Base-by-base conservation (phyloP, 2,113 vertebrate genomes). In the Aegotheles bennettii region DNA sequence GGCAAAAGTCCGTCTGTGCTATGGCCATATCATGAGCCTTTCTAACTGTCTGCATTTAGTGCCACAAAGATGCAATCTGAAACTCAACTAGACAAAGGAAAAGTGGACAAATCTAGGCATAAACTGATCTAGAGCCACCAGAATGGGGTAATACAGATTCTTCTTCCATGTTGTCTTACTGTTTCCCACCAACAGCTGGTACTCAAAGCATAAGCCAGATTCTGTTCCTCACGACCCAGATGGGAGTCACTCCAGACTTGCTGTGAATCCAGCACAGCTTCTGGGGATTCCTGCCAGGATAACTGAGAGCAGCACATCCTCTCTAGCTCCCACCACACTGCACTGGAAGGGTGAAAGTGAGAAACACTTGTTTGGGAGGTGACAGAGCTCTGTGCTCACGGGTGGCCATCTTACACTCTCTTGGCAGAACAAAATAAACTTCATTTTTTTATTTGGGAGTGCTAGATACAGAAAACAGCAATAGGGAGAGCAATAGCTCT, bases 151-250 rank as follows among this genome's bases (percentile, higher is more conserved):
- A 20, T 33, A 23, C 4, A 5, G 38, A 7, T 42, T 83, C 47
- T 17, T 14, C 64, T 88, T 51, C 42, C 23, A 3, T n/a, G 24
- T 78, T 83, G 76, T 51, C 36, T 77, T 63, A 4, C 57, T 80
- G 67, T 33, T 48, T 88, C 78, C 57, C 69, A 36, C 85, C 59
- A 90, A 53, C 86, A 93, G 74, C 89, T 91, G 91, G 73, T 68
- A 67, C 60, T 84, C 64, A 9, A 71, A 68, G 60, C 13, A 16
- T 21, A 43, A 69, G 3, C 9, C 76, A 74, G 79, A 36, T 60
- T 82, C 67, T 79, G 67, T 80, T 90, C 76, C 42, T 13, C 3
- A 19, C 45, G 14, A 45, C 64, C 50, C 93, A 94, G 84, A 67
- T 87, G 93, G 48, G 74, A 92, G 64, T 15, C 42, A 10, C 10